Percentiles rank a stretch among this genome's conserved stretches.
These are phyloP conservation scores for Darevskia nairensis DNA, from an alignment of 2,797 vertebrate species.

Conservation along the genomic window DNA sequence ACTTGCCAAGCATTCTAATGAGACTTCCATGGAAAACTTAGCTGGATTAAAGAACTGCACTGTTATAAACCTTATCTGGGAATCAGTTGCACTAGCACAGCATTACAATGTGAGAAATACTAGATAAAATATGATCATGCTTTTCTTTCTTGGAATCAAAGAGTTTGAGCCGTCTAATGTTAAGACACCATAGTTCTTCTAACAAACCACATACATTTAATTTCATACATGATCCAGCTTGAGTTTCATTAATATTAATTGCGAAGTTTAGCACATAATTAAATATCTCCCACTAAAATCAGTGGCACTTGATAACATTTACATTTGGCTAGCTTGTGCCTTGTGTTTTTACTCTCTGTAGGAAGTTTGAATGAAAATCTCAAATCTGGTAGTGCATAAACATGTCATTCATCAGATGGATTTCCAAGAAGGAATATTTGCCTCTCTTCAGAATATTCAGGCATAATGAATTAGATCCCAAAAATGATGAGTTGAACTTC, in stretches of 20 bases:
- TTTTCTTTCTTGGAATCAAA: not conserved
- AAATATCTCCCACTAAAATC: not conserved
- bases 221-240: not conserved
- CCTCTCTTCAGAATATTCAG: not conserved
- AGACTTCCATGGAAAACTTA: conserved; percentile 1
- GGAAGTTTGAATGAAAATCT: not conserved
- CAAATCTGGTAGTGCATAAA: not conserved
- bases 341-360: not conserved
- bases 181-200: not conserved
- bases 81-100: not conserved
- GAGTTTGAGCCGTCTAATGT: not conserved
- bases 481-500: not conserved
- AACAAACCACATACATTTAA: not conserved
- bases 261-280: not conserved
- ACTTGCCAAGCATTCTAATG: conserved; percentile 8
- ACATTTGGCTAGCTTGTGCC: not conserved
- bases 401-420: not conserved
- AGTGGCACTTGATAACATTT: not conserved
- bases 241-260: not conserved
- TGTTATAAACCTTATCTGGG: not conserved
- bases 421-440: not conserved
- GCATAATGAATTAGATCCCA: not conserved
- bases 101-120: not conserved
- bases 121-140: too few relatives aligned
- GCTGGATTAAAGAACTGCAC: not conserved